Conservation (phyloP, 2,113 vertebrate genomes). For the Brachypteracias leptosomus region DNA sequence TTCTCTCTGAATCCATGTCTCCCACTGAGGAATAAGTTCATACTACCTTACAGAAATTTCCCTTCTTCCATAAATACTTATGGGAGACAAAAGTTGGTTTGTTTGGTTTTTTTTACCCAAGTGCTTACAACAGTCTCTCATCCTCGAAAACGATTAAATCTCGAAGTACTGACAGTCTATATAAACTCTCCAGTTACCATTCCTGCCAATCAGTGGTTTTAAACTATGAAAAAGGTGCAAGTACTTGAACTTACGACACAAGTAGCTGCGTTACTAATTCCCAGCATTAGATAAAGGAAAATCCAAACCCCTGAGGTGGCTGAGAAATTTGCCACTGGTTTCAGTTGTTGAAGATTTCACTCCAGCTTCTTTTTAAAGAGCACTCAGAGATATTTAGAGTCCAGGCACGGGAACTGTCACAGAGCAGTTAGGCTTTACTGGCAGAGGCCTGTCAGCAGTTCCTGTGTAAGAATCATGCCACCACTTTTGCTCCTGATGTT, state of each 20-base stretch:
- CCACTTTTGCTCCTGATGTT: background rate
- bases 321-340: background rate
- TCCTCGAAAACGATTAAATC: background rate
- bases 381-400: background rate
- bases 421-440: background rate
- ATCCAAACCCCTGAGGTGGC: background rate
- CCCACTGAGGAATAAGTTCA: background rate
- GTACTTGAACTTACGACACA: background rate
- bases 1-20: background rate
- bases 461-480: background rate
- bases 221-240: background rate
- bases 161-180: background rate
- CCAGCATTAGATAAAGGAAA: background rate
- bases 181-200: background rate
- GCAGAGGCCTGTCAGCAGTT: background rate
- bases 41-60: background rate
- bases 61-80: background rate
- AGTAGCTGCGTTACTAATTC: background rate
- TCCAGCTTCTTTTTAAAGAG: background rate
- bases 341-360: background rate
- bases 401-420: background rate
- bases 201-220: slow-evolving; percentile 26
- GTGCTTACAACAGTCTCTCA: slow-evolving; percentile 36
- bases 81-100: background rate
- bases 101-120: background rate